Evolutionary conservation across 2,113 vertebrate species (phyloP).

Genomic region (Clarias magur): DNA sequence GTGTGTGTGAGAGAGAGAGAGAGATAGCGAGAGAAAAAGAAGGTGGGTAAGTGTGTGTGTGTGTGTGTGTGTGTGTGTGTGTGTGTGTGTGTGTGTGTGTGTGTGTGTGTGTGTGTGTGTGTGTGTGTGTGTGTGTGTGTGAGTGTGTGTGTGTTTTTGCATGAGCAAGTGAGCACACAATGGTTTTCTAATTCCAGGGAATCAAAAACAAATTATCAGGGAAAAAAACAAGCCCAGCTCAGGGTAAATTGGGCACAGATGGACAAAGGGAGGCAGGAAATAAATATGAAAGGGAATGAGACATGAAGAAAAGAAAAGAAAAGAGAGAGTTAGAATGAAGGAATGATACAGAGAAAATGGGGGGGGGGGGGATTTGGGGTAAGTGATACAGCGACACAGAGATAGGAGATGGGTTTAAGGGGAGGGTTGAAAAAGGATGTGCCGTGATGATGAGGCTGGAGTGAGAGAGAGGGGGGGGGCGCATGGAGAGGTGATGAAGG

Average conservation of each 20-base stretch:
- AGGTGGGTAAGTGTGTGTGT: slow-evolving; percentile 16
- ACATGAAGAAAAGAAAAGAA: slow-evolving; percentile 35
- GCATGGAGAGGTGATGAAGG: slow-evolving; percentile 40
- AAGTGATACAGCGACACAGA: slow-evolving; percentile 57
- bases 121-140: slow-evolving; percentile 46
- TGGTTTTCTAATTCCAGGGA: slow-evolving; percentile 93
- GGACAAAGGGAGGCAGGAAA: slow-evolving; percentile 73
- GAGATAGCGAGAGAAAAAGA: slow-evolving; percentile 19
- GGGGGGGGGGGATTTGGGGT: slow-evolving; percentile 55
- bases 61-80: slow-evolving; percentile 41
- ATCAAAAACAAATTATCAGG: slow-evolving; percentile 96
- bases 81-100: slow-evolving; percentile 37
- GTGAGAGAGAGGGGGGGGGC: slow-evolving; percentile 57
- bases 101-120: slow-evolving; percentile 44
- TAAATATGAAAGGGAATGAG: slow-evolving; percentile 54
- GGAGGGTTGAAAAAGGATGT: slow-evolving; percentile 50
- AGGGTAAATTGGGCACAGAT: slow-evolving; percentile 96
- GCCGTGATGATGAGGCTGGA: slow-evolving; percentile 31
- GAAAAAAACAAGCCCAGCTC: slow-evolving; percentile 77
- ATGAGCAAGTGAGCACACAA: slow-evolving; percentile 75
- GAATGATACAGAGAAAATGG: slow-evolving; percentile 47
- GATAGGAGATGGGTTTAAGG: slow-evolving; percentile 62
- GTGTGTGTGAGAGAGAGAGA: slow-evolving; percentile 42
- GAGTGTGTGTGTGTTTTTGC: slow-evolving; percentile 41
- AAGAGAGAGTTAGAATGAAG: slow-evolving; percentile 33